A percentile compares a stretch with the other conserved stretches of the same genome.
These are phyloP conservation scores for Miichthys miiuy DNA, from an alignment of 2,797 vertebrate genomes.

Conservation along the genomic window DNA sequence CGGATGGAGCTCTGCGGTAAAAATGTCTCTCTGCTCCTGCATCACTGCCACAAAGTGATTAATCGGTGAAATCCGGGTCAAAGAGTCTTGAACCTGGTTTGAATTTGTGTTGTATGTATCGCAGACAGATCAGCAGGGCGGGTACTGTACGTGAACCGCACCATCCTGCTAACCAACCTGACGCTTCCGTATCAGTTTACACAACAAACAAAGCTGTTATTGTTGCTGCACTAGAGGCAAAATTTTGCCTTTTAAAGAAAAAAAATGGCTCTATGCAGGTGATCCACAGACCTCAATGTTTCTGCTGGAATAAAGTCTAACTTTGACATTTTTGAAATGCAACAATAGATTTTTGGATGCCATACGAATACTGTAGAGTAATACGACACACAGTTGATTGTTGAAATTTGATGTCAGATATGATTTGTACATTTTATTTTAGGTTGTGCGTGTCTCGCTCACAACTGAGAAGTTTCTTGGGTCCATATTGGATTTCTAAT, in stretches of 20 bases:
- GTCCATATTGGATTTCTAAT: slow-evolving; percentile 82
- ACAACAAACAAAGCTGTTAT: background rate
- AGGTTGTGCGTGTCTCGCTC: slow-evolving; percentile 62
- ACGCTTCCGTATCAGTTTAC: slow-evolving; percentile 44
- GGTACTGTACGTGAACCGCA: background rate
- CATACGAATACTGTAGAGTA: slow-evolving; percentile 32
- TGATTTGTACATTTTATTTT: slow-evolving; percentile 43
- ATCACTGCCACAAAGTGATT: slow-evolving; percentile 37
- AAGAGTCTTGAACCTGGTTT: background rate
- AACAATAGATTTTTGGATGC: slow-evolving; percentile 19
- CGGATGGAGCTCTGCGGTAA: slow-evolving; percentile 29
- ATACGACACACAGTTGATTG: slow-evolving; percentile 26
- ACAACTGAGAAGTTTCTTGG: slow-evolving; percentile 64
- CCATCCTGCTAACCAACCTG: slow-evolving; percentile 14
- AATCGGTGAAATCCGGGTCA: background rate
- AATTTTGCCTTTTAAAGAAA: background rate
- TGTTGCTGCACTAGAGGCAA: slow-evolving; percentile 24
- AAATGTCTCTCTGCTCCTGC: slow-evolving; percentile 31
- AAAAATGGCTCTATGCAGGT: slow-evolving; percentile 52
- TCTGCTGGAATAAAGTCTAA: slow-evolving; percentile 15
- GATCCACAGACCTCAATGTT: slow-evolving; percentile 36
- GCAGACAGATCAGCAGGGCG: background rate
- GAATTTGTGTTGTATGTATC: background rate
- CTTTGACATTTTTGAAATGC: slow-evolving; percentile 11
- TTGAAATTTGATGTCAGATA: slow-evolving; percentile 35